Conservation (phyloP, 2,797 vertebrate genomes). For the Austrolebias charrua region DNA sequence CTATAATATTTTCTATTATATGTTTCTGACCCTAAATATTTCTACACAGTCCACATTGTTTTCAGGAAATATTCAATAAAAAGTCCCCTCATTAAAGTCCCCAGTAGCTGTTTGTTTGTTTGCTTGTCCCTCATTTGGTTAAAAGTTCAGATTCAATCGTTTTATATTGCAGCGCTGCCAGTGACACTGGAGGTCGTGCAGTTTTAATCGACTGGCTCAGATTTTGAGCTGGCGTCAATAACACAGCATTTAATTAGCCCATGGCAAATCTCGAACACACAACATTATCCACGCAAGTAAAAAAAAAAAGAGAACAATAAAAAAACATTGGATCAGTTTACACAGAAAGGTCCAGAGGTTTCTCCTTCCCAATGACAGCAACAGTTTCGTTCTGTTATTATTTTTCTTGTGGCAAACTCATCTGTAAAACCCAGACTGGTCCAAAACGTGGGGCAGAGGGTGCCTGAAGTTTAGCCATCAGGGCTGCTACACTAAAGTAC, state of each 20-base stretch:
- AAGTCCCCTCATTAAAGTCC: constrained; percentile 58
- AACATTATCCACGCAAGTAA: constrained; percentile 7
- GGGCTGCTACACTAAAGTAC: constrained; percentile 35
- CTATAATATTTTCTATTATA: too few relatives aligned
- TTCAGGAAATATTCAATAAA: constrained; percentile 40
- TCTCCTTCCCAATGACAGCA: background rate
- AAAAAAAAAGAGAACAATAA: background rate
- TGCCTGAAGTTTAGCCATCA: constrained; percentile 46
- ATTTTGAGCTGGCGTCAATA: constrained; percentile 50
- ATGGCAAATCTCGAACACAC: constrained; percentile 24
- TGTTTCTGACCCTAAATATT: constrained; percentile 45
- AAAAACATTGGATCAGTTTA: background rate
- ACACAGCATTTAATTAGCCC: constrained; percentile 44
- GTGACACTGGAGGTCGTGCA: constrained; percentile 46
- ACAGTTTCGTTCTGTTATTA: constrained; percentile 6
- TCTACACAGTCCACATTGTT: constrained; percentile 40
- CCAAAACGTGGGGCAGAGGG: constrained; percentile 41
- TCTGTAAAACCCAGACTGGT: constrained; percentile 27
- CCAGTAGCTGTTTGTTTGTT: constrained; percentile 46
- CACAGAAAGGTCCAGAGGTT: constrained; percentile 1
- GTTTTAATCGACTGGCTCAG: constrained; percentile 60
- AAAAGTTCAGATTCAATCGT: constrained; percentile 65
- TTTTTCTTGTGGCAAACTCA: constrained; percentile 14
- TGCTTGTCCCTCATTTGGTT: constrained; percentile 50
- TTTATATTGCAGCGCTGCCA: constrained; percentile 51